Percentiles rank a stretch among this genome's conserved stretches.
These are phyloP conservation scores for Pogonognathellus flavescens DNA, from an alignment of 1,140 invertebrate genomes.

Conservation along the genomic window DNA sequence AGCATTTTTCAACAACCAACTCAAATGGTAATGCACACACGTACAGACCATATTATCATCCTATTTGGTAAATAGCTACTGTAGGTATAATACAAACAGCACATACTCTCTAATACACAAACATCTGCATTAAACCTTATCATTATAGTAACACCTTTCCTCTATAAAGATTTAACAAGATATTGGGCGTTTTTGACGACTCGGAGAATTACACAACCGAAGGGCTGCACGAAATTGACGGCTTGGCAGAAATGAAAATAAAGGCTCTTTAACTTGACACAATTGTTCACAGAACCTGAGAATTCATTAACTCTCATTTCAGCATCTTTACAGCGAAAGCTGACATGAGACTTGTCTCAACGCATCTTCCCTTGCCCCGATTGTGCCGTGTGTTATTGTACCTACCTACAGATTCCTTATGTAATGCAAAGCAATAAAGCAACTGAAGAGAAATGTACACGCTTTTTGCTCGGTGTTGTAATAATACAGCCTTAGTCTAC, in stretches of 20 bases:
- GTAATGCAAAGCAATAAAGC: no score
- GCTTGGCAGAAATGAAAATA: conserved; percentile 16
- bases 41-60: no score
- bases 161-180: no score
- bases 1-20: not conserved
- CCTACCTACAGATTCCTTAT: no score
- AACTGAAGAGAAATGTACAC: no score
- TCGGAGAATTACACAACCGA: conserved; percentile 8
- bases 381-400: no score
- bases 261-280: conserved; percentile 34
- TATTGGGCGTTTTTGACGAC: not conserved
- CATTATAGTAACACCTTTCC: no score
- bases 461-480: no score
- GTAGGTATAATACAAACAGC: not conserved
- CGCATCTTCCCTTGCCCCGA: not conserved
- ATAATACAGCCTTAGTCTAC: not conserved
- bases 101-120: not conserved
- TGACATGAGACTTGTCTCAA: not conserved
- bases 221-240: conserved; percentile 12
- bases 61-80: no score
- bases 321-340: not conserved
- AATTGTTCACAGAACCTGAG: not conserved
- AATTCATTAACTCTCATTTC: not conserved
- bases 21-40: no score
- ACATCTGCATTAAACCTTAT: not conserved